Conservation (phyloP, 2,113 vertebrate genomes). For the Lophochroa leadbeateri region DNA sequence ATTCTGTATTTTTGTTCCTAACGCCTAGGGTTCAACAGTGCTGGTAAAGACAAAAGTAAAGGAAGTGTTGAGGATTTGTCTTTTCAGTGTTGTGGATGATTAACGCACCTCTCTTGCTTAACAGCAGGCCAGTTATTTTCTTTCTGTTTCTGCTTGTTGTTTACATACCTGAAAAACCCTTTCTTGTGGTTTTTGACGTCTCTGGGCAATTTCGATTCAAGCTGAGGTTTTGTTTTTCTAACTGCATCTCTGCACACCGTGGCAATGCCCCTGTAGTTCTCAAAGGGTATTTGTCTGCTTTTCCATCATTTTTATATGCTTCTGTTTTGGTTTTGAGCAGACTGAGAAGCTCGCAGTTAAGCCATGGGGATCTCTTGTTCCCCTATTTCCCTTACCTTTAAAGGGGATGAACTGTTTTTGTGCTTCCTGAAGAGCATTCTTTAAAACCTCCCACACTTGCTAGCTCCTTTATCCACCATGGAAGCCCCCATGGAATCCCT, state of each 20-base stretch:
- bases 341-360: not conserved
- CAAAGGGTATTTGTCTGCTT: not conserved
- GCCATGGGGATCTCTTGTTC: not conserved
- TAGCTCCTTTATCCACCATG: not conserved
- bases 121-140: not conserved
- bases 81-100: not conserved
- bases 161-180: not conserved
- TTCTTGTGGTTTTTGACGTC: not conserved
- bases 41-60: not conserved
- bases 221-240: not conserved
- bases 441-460: not conserved
- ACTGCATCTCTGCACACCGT: not conserved
- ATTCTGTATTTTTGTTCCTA: not conserved
- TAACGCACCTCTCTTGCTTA: not conserved
- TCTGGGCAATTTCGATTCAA: not conserved
- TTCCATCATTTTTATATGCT: not conserved
- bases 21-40: not conserved
- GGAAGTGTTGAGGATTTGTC: not conserved
- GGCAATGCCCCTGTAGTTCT: not conserved
- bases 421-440: not conserved
- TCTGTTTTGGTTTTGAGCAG: not conserved
- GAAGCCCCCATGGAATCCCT: not conserved
- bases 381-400: not conserved
- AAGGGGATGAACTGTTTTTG: not conserved
- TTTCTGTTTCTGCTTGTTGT: not conserved